Evolutionary conservation across 2,888 invertebrate genomes (phyloP), one percentile per base, ranked within the genome.

Genomic region (Emesis furor): DNA sequence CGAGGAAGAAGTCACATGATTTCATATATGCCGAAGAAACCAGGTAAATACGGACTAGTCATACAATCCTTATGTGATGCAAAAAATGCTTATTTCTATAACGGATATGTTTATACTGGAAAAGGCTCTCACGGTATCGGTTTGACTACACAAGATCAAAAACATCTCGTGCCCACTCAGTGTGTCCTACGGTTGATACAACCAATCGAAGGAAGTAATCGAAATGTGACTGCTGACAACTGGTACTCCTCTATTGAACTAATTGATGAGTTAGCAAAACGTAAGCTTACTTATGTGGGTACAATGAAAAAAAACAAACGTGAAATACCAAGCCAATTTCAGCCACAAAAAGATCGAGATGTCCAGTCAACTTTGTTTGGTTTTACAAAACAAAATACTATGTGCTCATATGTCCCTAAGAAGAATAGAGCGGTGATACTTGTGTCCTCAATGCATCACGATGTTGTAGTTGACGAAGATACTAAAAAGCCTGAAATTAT

Each of bases 1-100:
- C 82, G 88, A n/a, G 89, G 88, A 55, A 85, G 89, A 86, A 83
- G 85, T 72, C 79, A 86, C 78, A 78, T 86, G 81, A 84, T 87
- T 42, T 81, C 85, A 24, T 88, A 88, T 71, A 89, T 86, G 88
- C 87, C 86, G 2, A 83, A 89, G 24, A 91, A 88, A 69, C 85
- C 85, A 6, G 81, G 78, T 78, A 86, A 83, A 67, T 86, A 84
- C 67, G 84, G 80, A n/a, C 73, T 84, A 46, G 42, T 80, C 4
- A 81, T 84, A 72, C 74, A 73, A 76, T 67, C 82, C 10, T 78
- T 83, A 78, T 86, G 86, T 82, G 82, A 83, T 87, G 82, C 81
- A 17, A 84, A 85, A 37, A 84, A 68, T 10, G 7, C n/a, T 69
- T 78, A 83, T 75, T 85, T 85, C 68, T 82, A 82, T 82, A 79